These are phyloP conservation scores for Passer montanus DNA, from an alignment of 2,113 vertebrate species.

Conservation along the genomic window DNA sequence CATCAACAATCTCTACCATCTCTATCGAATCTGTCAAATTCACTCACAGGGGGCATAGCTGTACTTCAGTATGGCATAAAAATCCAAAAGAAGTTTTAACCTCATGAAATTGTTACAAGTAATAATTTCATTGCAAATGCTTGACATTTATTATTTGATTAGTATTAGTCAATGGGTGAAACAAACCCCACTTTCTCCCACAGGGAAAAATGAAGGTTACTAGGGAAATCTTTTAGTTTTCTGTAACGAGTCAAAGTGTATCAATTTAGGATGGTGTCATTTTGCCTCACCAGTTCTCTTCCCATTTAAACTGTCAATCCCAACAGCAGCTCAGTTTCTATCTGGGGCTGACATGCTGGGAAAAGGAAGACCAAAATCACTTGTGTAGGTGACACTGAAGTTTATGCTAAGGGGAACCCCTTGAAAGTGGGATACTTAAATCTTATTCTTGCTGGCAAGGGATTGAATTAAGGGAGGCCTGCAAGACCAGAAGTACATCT, in stretches of 20 bases:
- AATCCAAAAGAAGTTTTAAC: neutral
- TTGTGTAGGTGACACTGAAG: neutral
- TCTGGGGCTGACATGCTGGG: neutral
- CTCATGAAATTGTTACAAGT: neutral
- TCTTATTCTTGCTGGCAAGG: neutral
- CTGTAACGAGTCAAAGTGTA: rapidly evolving
- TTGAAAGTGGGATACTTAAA: neutral
- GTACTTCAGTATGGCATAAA: neutral
- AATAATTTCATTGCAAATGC: neutral
- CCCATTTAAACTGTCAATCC: neutral
- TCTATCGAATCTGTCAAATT: neutral
- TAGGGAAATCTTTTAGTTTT: neutral
- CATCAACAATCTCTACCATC: neutral
- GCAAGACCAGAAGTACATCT: neutral
- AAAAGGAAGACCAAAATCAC: neutral
- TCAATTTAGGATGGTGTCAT: neutral
- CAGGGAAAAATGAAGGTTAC: neutral
- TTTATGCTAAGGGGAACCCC: neutral
- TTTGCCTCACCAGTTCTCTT: neutral
- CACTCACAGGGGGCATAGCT: neutral
- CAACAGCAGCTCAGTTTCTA: neutral
- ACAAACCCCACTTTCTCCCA: neutral
- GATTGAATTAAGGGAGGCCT: neutral
- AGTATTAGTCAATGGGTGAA: neutral
- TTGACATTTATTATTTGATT: neutral